Conservation (phyloP, 2,888 invertebrate genomes). For the Limnephilus marmoratus region DNA sequence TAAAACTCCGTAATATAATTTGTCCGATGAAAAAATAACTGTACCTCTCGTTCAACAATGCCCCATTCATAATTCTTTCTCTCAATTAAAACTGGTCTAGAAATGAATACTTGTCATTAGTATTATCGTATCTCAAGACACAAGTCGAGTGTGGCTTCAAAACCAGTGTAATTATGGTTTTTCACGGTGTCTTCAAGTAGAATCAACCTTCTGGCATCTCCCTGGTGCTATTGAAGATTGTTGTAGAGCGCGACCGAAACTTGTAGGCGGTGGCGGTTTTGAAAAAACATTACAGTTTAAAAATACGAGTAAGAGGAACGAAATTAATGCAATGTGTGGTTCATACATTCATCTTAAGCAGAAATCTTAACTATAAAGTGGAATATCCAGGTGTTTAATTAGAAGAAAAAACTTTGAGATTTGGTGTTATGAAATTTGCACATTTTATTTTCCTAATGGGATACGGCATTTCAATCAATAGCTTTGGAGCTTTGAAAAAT, state of each 20-base stretch:
- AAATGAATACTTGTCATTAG: not conserved
- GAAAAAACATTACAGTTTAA: not conserved
- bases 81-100: constrained; percentile 14
- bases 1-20: not conserved
- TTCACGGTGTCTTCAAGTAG: not conserved
- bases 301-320: no score
- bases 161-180: not conserved
- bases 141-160: not conserved
- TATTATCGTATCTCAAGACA: not conserved
- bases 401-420: no score
- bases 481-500: no score
- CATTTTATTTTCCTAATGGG: no score
- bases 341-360: no score
- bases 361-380: no score
- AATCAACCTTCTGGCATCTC: not conserved
- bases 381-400: no score
- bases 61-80: not conserved
- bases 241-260: not conserved
- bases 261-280: not conserved
- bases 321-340: no score
- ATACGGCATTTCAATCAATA: no score
- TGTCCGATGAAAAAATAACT: not conserved
- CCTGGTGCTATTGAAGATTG: not conserved
- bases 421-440: no score
- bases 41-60: not conserved